Conservation (phyloP, 2,113 vertebrate species). For the Myotis yumanensis region DNA sequence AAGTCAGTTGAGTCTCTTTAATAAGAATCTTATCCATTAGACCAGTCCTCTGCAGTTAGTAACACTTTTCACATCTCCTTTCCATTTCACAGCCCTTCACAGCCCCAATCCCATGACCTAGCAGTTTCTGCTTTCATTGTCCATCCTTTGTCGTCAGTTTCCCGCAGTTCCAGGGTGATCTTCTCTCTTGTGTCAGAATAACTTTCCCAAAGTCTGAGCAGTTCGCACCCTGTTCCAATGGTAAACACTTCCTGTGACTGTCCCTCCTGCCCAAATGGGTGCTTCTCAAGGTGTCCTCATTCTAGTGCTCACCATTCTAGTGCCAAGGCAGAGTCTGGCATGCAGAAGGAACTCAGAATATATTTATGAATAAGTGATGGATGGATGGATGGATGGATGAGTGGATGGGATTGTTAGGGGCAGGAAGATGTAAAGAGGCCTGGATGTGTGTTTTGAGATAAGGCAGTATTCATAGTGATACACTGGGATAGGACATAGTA, state of each 20-base stretch:
- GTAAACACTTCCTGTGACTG: neutral
- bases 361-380: neutral
- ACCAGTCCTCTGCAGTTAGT: neutral
- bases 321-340: neutral
- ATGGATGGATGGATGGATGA: too few relatives aligned
- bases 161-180: neutral
- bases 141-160: neutral
- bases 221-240: fast-evolving
- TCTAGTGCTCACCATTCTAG: too few relatives aligned
- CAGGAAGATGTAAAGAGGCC: neutral
- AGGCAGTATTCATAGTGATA: neutral
- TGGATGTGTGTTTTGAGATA: neutral
- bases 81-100: neutral
- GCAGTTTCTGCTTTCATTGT: neutral
- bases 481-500: neutral
- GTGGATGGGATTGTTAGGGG: neutral
- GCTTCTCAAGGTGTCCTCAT: neutral
- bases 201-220: neutral
- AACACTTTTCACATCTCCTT: neutral
- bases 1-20: neutral
- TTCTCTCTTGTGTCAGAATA: neutral
- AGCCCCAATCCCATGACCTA: neutral
- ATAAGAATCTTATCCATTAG: neutral
- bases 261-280: neutral
- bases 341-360: neutral